These are phyloP conservation scores for Eupithecia inturbata DNA, from an alignment of 2,888 invertebrate genomes.

Conservation along the genomic window DNA sequence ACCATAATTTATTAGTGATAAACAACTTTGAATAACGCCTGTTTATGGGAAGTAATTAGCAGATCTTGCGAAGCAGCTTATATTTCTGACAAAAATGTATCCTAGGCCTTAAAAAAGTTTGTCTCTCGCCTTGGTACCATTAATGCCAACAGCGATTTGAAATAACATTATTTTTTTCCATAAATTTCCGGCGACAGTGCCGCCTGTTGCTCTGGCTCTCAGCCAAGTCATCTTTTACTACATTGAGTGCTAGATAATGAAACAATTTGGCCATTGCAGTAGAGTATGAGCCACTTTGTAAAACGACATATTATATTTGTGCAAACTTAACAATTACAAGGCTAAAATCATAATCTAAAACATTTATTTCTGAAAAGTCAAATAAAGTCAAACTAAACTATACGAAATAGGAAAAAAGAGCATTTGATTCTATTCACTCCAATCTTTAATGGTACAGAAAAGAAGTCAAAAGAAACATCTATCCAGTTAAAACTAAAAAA, in stretches of 20 bases:
- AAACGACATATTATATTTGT: background rate
- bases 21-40: no score
- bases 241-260: constrained; percentile 58
- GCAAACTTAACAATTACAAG: no score
- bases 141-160: constrained; percentile 38
- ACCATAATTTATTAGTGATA: no score
- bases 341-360: background rate
- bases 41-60: no score
- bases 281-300: constrained; percentile 15
- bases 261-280: constrained; percentile 44
- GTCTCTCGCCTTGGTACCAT: background rate
- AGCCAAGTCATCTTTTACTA: constrained; percentile 51
- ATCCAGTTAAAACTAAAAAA: background rate
- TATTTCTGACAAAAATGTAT: background rate
- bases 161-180: constrained; percentile 55
- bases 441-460: background rate
- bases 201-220: constrained; percentile 71
- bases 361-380: background rate
- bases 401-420: background rate
- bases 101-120: background rate
- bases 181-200: constrained; percentile 53
- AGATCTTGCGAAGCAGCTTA: no score
- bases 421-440: background rate
- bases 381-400: background rate
- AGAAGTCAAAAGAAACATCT: background rate